These are phyloP conservation scores for Arion vulgaris DNA, from an alignment of 1,140 invertebrate species.

Conservation along the genomic window DNA sequence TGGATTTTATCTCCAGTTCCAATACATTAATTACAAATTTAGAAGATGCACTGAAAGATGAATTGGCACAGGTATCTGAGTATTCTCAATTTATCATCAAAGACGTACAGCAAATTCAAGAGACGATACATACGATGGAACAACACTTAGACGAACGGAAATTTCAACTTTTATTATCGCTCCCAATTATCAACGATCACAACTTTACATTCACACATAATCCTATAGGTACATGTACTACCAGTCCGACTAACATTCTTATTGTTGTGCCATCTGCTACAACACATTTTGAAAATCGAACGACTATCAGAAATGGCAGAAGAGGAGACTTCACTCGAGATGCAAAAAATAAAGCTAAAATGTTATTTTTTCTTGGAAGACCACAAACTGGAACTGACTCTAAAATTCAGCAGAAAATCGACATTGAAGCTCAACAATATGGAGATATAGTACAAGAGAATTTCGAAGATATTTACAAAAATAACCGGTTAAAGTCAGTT, in stretches of 20 bases:
- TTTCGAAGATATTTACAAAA: conserved; percentile 14
- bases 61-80: too few relatives aligned
- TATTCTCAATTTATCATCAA: too few relatives aligned
- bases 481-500: conserved; percentile 1
- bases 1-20: too few relatives aligned
- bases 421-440: background rate
- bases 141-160: too few relatives aligned
- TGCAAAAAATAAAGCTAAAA: background rate
- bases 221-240: background rate
- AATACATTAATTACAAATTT: too few relatives aligned
- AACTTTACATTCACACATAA: background rate
- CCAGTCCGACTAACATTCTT: background rate
- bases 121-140: too few relatives aligned
- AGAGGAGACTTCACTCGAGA: background rate
- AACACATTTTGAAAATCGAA: background rate
- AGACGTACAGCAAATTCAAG: too few relatives aligned
- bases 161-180: background rate
- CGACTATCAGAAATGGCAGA: background rate
- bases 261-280: background rate
- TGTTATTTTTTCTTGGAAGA: conserved; percentile 21
- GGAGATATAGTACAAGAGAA: conserved; percentile 13
- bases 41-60: too few relatives aligned
- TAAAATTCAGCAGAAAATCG: background rate
- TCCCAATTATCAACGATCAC: background rate
- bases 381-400: background rate